Percentiles rank a stretch among this genome's conserved stretches.
These are phyloP conservation scores for Odontomachus brunneus DNA, from an alignment of 1,140 invertebrate genomes.

Conservation along the genomic window DNA sequence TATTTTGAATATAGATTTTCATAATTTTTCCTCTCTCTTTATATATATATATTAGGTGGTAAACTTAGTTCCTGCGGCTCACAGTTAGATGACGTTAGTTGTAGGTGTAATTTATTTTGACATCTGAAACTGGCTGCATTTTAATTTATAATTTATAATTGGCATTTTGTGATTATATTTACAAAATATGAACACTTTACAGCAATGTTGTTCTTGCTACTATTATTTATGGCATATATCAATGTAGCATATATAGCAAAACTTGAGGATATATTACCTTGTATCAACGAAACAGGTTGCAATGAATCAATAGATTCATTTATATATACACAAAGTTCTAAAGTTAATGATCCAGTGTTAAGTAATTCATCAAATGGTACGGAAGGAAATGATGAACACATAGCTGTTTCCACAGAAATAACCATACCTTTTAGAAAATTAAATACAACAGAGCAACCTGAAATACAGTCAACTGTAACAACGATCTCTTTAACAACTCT, in stretches of 20 bases:
- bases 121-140: too few species aligned
- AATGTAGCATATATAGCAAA: constrained; percentile 27
- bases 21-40: too few species aligned
- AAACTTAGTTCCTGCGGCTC: too few species aligned
- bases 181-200: constrained; percentile 36
- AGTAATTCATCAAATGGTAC: constrained; percentile 34
- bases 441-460: constrained; percentile 13
- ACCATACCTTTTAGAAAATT: constrained; percentile 33
- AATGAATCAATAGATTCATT: constrained; percentile 60
- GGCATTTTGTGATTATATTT: constrained; percentile 3
- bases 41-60: too few species aligned
- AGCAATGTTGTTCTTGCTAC: constrained; percentile 18
- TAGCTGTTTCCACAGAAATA: constrained; percentile 4
- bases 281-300: constrained; percentile 71
- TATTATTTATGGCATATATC: constrained; percentile 27
- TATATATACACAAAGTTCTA: constrained; percentile 14
- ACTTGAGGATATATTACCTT: constrained; percentile 70
- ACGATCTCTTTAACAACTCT: constrained; percentile 9
- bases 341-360: not conserved
- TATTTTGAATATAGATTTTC: too few species aligned
- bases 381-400: constrained; percentile 16
- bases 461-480: constrained; percentile 25
- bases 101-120: too few species aligned
- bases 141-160: too few species aligned
- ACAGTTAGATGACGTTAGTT: too few species aligned